These are phyloP conservation scores for Muscicapa striata DNA, from an alignment of 2,797 vertebrate species.

Conservation along the genomic window DNA sequence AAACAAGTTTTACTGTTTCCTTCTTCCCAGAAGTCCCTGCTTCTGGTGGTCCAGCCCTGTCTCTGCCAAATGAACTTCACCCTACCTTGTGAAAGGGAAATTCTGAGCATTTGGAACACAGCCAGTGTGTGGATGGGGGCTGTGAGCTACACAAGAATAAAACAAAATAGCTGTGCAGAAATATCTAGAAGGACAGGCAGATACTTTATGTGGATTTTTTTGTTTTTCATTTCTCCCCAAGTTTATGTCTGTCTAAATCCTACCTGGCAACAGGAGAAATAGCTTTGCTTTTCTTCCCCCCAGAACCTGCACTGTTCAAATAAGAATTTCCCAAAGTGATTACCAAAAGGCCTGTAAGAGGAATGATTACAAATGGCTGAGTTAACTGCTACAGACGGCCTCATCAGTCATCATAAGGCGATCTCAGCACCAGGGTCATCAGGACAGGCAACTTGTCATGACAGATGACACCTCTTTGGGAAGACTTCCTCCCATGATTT, in stretches of 20 bases:
- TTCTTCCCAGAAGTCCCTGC: not conserved
- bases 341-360: conserved; percentile 53
- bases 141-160: not conserved
- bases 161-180: not conserved
- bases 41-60: not conserved
- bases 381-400: conserved; percentile 52
- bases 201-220: not conserved
- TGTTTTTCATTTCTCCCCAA: not conserved
- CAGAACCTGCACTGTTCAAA: conserved; percentile 22
- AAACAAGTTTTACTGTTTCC: not conserved
- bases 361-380: conserved; percentile 74
- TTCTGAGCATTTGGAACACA: not conserved
- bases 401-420: conserved; percentile 70
- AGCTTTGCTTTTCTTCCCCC: not conserved
- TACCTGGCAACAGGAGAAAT: conserved; percentile 19
- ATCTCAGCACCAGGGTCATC: conserved; percentile 61
- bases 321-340: conserved; percentile 62
- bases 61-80: not conserved
- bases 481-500: conserved; percentile 31
- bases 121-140: no score
- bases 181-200: not conserved
- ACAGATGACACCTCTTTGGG: conserved; percentile 56
- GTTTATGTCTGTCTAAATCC: conserved; percentile 13
- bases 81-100: not conserved
- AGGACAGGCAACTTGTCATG: conserved; percentile 64